These are phyloP conservation scores for Shinisaurus crocodilurus DNA, from an alignment of 2,113 vertebrate species.

Conservation along the genomic window DNA sequence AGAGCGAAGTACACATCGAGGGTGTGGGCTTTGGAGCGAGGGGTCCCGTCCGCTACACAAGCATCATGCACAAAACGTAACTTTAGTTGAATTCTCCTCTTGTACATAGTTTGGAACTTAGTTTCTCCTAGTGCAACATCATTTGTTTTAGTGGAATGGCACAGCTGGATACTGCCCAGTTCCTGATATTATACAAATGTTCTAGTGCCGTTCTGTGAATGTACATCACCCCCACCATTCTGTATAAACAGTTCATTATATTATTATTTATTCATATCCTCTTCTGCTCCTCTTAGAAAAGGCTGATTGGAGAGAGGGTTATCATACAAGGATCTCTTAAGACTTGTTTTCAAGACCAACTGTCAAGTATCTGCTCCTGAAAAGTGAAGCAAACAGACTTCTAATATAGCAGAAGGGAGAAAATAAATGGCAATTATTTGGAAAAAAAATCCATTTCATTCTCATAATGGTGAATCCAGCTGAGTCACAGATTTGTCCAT, in stretches of 20 bases:
- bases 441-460: conserved; percentile 1
- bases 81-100: too few relatives aligned
- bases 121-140: too few relatives aligned
- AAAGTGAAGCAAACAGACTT: conserved; percentile 1
- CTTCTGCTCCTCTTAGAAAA: background rate
- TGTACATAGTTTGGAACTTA: too few relatives aligned
- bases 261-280: background rate
- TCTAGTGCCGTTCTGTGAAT: background rate
- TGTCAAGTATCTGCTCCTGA: background rate
- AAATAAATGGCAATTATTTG: conserved; percentile 21
- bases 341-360: conserved; percentile 1
- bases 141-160: too few relatives aligned
- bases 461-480: background rate
- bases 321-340: background rate
- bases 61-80: too few relatives aligned
- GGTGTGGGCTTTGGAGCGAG: too few relatives aligned
- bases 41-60: too few relatives aligned
- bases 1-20: too few relatives aligned
- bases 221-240: background rate
- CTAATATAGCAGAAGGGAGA: background rate
- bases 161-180: too few relatives aligned
- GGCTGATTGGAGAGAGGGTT: background rate
- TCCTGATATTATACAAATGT: background rate
- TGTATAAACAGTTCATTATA: background rate
- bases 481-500: background rate